Base-by-base conservation (phyloP, 2,888 invertebrate species). In the Hybos culiciformis region DNA sequence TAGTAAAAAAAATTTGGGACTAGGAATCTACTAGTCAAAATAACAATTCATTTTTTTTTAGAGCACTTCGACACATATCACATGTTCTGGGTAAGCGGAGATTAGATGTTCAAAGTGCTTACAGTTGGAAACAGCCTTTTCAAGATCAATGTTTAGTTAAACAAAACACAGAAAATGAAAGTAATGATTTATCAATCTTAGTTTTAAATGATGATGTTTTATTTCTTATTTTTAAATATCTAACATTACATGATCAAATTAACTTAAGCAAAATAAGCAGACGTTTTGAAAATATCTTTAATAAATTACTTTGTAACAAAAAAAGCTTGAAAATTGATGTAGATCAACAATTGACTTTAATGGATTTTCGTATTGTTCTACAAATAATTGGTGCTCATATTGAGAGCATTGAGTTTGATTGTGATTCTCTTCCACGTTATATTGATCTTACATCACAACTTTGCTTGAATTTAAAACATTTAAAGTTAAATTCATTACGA, bases 141-240 rank as follows among this genome's bases (percentile, higher is more conserved):
- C 31, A 34, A 12, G 17, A 24, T 26, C 15, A 11, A 26, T 5
- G 6, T 15, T 17, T 20, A n/a, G 17, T 36, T n/a, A 14, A 19
- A 21, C 11, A 21, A 17, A 5, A 12, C 32, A 41, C 26, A 37
- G 21, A 34, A 17, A 24, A 39, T 24, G 17, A n/a, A 11, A 29
- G 11, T 20, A 19, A 40, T 19, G 18, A 26, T 14, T 32, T 29
- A 8, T 39, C 44, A 9, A 33, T 49, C 17, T 26, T 46, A 20
- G 39, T 36, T 14, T 39, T 50, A 12, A 48, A 50, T 20, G 47
- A 46, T 37, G 48, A 50, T 26, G 48, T 46, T n/a, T 20, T 50
- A 14, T 34, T 46, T 9, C 45, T 48, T 20, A 39, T 50, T 32
- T 48, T 50, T 19, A 44, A 47, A 19, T 50, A 41, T 42, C 18